Evolutionary conservation across 2,797 vertebrate genomes (phyloP).

Genomic region (Sandelia bainsii): DNA sequence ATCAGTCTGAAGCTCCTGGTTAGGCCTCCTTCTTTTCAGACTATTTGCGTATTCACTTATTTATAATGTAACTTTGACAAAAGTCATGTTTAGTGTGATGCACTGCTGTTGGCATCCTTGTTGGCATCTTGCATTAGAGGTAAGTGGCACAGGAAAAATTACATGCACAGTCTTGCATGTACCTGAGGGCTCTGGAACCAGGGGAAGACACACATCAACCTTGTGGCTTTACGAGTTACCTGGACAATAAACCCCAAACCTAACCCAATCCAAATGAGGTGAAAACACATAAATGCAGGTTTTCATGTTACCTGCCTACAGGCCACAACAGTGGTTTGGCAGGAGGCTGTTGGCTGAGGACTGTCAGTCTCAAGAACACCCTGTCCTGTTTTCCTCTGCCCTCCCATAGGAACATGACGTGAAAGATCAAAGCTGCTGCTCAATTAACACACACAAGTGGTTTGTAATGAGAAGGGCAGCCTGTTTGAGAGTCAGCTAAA

Average conservation of each 20-base stretch:
- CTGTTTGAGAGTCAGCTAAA: constrained; percentile 23
- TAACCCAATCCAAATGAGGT: constrained; percentile 7
- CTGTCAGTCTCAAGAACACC: constrained; percentile 50
- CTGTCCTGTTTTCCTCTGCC: constrained; percentile 47
- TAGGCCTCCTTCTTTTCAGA: no score
- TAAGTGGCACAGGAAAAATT: constrained; percentile 5
- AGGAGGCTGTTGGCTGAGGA: constrained; percentile 23
- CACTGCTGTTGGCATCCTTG: no score
- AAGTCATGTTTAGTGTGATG: no score
- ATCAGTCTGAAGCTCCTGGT: no score
- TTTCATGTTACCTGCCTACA: not conserved
- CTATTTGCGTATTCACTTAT: not conserved
- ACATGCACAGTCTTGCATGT: constrained; percentile 37
- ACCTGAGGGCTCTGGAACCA: constrained; percentile 24
- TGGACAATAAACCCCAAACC: not conserved
- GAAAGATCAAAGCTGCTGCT: constrained; percentile 52
- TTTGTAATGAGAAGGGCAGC: constrained; percentile 28
- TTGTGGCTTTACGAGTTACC: not conserved
- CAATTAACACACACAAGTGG: constrained; percentile 47
- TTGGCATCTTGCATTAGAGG: not conserved
- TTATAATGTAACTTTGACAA: no score
- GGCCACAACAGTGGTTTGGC: not conserved
- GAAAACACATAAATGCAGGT: constrained; percentile 2
- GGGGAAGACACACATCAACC: constrained; percentile 1
- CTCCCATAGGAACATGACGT: constrained; percentile 61